Percentiles rank a stretch among this genome's conserved stretches.
These are phyloP conservation scores for Sycon ciliatum DNA, from an alignment of 37 sponge, comb jelly and placozoan genomes.

Conservation along the genomic window DNA sequence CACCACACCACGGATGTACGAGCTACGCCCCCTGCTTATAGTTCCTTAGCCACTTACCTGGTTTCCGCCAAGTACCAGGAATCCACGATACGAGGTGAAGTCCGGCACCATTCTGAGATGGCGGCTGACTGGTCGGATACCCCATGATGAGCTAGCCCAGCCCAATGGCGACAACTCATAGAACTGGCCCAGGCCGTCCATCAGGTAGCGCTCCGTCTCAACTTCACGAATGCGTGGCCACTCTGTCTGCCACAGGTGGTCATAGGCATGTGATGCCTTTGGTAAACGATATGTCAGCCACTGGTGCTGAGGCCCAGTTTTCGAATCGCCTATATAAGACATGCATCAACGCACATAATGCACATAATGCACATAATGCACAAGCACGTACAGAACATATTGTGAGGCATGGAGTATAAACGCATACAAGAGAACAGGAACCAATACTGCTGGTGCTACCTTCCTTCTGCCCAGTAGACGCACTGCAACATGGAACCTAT, in stretches of 20 bases:
- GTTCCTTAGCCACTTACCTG: background rate
- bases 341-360: too few species aligned
- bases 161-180: conserved; percentile 10
- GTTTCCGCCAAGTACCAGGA: conserved; percentile 13
- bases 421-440: too few species aligned
- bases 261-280: conserved; percentile 1
- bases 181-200: conserved; percentile 11
- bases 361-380: too few species aligned
- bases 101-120: conserved; percentile 12
- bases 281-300: conserved; percentile 13
- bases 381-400: too few species aligned
- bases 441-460: too few species aligned
- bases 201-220: conserved; percentile 2
- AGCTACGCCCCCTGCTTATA: too few species aligned
- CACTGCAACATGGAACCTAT: too few species aligned
- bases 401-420: too few species aligned
- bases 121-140: conserved; percentile 1
- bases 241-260: conserved; percentile 12
- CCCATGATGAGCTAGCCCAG: conserved; percentile 9
- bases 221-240: conserved; percentile 19
- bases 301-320: too few species aligned
- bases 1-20: too few species aligned
- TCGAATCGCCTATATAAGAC: too few species aligned
- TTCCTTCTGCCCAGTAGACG: too few species aligned
- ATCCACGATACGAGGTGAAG: conserved; percentile 14